phyloP scores from a whole-genome alignment of 2,113 vertebrate genomes.

The Hypocryptadius cinnamomeus region DNA sequence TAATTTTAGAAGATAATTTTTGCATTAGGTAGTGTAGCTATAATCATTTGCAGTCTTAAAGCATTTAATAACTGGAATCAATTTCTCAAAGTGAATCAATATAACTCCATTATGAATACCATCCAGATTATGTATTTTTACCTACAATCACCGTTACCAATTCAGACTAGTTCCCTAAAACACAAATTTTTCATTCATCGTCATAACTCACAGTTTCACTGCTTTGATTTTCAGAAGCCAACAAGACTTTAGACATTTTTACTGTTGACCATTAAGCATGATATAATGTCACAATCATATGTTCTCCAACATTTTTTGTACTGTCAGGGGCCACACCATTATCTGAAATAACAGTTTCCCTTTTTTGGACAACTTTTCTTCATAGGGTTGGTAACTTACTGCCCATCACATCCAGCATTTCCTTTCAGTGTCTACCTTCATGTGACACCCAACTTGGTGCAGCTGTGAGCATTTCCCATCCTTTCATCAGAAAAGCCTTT shows the following conservation, averaged over 20 bases:
- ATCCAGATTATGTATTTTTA: background rate
- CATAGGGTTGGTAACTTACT: background rate
- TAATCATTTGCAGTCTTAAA: background rate
- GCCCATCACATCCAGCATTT: background rate
- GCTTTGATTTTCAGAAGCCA: background rate
- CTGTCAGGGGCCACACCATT: background rate
- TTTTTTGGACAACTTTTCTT: background rate
- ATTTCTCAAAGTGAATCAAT: background rate
- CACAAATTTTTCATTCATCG: background rate
- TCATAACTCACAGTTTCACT: background rate
- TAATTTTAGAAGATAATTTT: background rate
- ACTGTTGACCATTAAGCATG: background rate
- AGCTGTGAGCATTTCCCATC: background rate
- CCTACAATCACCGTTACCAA: background rate
- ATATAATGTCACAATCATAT: background rate
- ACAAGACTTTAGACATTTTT: background rate
- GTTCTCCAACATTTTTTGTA: background rate
- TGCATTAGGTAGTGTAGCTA: background rate
- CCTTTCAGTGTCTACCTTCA: background rate
- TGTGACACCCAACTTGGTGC: background rate
- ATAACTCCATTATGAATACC: background rate
- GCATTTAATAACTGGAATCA: background rate
- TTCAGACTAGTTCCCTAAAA: background rate
- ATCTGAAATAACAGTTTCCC: background rate
- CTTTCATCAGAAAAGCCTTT: background rate